Conservation (phyloP, 1,140 invertebrate species). For the Spodoptera frugiperda region DNA sequence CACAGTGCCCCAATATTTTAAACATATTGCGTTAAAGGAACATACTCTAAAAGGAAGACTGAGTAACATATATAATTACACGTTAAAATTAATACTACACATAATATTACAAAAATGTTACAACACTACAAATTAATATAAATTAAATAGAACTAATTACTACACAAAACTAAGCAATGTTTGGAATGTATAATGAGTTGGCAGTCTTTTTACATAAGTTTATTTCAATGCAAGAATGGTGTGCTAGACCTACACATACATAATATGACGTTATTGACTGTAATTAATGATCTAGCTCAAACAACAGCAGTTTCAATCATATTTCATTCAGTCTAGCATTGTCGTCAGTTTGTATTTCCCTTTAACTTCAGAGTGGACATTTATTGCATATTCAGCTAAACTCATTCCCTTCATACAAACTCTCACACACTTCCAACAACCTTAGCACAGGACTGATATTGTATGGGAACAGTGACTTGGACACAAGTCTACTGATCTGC, state of each 20-base stretch:
- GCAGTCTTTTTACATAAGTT: conserved; percentile 44
- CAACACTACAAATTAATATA: conserved; percentile 49
- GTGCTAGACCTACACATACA: not conserved
- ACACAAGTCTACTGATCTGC: conserved; percentile 93
- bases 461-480: conserved; percentile 94
- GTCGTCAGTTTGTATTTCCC: not conserved
- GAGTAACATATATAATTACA: conserved; percentile 50
- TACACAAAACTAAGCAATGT: conserved; percentile 31
- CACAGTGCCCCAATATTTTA: conserved; percentile 18
- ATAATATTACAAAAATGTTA: conserved; percentile 59
- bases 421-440: conserved; percentile 94
- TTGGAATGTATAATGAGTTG: conserved; percentile 45
- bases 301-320: not conserved
- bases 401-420: conserved; percentile 93
- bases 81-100: conserved; percentile 48
- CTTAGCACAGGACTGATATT: conserved; percentile 95
- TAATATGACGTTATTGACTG: not conserved
- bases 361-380: not conserved
- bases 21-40: conserved; percentile 36
- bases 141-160: conserved; percentile 43
- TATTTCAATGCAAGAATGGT: conserved; percentile 29
- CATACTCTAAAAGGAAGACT: conserved; percentile 61
- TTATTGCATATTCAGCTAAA: conserved; percentile 86
- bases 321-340: conserved; percentile 12
- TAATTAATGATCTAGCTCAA: too few relatives aligned